A percentile compares a stretch with the other conserved stretches of the same genome.
These are phyloP conservation scores for Eupithecia vulgata DNA, from an alignment of 2,888 invertebrate species.

Conservation along the genomic window DNA sequence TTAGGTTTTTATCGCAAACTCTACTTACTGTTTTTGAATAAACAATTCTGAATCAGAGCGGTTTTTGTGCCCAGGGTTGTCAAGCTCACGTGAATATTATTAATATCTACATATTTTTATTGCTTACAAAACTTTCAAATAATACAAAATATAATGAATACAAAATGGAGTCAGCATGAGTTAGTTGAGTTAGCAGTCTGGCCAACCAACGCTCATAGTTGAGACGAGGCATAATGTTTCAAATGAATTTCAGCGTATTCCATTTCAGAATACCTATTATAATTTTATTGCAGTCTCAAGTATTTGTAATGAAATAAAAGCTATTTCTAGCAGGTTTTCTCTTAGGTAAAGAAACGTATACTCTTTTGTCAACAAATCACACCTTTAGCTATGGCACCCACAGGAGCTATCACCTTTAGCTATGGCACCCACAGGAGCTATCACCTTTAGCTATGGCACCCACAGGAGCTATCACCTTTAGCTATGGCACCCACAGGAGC, in stretches of 20 bases:
- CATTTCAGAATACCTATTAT: neutral
- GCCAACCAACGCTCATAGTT: neutral
- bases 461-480: neutral
- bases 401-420: neutral
- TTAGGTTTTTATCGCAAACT: constrained; percentile 13
- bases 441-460: too few relatives aligned
- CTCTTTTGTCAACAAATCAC: too few relatives aligned
- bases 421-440: too few relatives aligned
- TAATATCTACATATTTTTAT: too few relatives aligned
- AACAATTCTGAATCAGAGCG: neutral
- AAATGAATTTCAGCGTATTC: neutral
- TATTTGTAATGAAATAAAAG: too few relatives aligned
- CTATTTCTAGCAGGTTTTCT: too few relatives aligned
- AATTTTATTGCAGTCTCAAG: too few relatives aligned
- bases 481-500: neutral
- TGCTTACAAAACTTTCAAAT: too few relatives aligned
- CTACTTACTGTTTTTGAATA: constrained; percentile 16
- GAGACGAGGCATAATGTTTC: neutral
- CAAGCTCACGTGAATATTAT: neutral
- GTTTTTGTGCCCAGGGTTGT: neutral
- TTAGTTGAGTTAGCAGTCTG: too few relatives aligned
- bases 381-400: neutral
- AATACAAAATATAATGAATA: too few relatives aligned
- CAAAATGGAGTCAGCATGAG: too few relatives aligned
- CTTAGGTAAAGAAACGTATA: too few relatives aligned